Percentiles rank a stretch among this genome's conserved stretches.
phyloP scores from a whole-genome alignment of 1,140 invertebrate species.

The Papilio polytes region DNA sequence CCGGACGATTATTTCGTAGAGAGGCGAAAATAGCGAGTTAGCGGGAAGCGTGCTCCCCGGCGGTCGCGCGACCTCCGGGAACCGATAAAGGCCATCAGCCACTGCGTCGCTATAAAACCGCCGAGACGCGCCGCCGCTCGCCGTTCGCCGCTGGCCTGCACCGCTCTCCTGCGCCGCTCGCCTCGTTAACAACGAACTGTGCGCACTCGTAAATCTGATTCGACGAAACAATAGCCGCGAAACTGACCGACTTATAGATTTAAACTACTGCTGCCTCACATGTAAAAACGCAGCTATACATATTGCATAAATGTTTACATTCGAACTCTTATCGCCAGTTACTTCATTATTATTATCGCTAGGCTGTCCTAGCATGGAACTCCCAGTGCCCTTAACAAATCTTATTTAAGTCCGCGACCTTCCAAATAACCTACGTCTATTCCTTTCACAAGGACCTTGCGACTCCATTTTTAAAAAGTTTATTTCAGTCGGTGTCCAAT shows the following conservation, averaged over 20 bases:
- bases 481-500: neutral
- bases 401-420: too few species aligned
- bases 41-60: slow-evolving; percentile 62
- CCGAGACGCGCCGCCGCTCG: slow-evolving; percentile 49
- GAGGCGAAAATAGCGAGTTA: slow-evolving; percentile 75
- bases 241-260: slow-evolving; percentile 27
- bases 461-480: neutral
- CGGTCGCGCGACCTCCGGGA: slow-evolving; percentile 72
- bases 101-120: slow-evolving; percentile 59
- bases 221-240: slow-evolving; percentile 63
- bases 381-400: too few species aligned
- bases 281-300: neutral
- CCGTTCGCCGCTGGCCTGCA: slow-evolving; percentile 39
- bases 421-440: too few species aligned
- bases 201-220: slow-evolving; percentile 71
- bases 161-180: slow-evolving; percentile 44
- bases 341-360: neutral
- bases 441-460: too few species aligned
- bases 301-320: neutral
- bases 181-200: slow-evolving; percentile 69
- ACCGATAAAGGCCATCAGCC: slow-evolving; percentile 76
- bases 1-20: slow-evolving; percentile 62
- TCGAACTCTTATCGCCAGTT: neutral
- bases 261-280: slow-evolving; percentile 5
- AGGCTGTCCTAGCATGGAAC: too few species aligned